Evolutionary conservation across 2,888 invertebrate species (phyloP).

Genomic region (Acrobasis consociella): DNA sequence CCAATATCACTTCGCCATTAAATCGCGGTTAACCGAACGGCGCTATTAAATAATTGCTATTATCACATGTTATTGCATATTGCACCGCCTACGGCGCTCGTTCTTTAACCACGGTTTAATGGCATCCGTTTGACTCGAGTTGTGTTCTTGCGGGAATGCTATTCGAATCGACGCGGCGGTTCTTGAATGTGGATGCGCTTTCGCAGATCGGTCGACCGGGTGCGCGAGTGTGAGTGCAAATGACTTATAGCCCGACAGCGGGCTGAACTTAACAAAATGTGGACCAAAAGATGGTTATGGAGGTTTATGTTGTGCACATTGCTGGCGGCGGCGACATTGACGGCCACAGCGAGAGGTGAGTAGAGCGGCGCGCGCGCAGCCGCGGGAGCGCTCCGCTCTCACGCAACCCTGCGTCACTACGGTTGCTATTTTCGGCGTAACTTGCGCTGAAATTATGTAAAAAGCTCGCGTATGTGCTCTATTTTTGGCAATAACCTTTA

Average conservation of each 20-base stretch:
- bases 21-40: constrained; percentile 67
- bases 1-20: constrained; percentile 57
- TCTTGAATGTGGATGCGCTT: constrained; percentile 69
- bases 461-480: constrained; percentile 79
- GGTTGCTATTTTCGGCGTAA: constrained; percentile 78
- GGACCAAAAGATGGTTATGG: constrained; percentile 79
- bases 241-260: constrained; percentile 76
- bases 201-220: constrained; percentile 72
- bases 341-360: constrained; percentile 76
- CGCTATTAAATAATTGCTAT: constrained; percentile 43
- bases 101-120: constrained; percentile 56
- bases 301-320: constrained; percentile 78
- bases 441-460: constrained; percentile 84
- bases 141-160: constrained; percentile 64
- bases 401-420: constrained; percentile 68
- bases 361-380: constrained; percentile 40
- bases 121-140: constrained; percentile 56
- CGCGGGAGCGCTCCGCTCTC: constrained; percentile 44
- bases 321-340: constrained; percentile 70
- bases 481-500: constrained; percentile 79
- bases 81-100: constrained; percentile 23
- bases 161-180: constrained; percentile 47
- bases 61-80: constrained; percentile 29
- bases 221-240: constrained; percentile 81
- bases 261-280: constrained; percentile 76